Evolutionary conservation across 2,888 invertebrate species (phyloP), one percentile per base, ranked within the genome.

Genomic region (Platypus cylindrus): DNA sequence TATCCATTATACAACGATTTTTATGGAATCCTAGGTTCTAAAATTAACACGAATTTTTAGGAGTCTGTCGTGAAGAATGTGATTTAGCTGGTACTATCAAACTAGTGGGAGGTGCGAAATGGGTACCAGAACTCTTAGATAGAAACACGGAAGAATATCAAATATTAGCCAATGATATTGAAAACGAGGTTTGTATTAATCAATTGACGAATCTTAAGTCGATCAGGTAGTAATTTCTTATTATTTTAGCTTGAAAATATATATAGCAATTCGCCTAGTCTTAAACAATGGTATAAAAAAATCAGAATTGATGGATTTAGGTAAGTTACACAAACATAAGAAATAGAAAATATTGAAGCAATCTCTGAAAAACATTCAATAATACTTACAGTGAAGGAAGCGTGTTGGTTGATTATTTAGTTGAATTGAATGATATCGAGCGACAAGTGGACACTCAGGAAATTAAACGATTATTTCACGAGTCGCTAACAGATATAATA

Each of bases 111-210:
- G 86, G 79, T 18, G 79, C 77, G 1, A 71, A 73, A 52, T 90
- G 89, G 89, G 73, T 81, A 27, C 87, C 87, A 0, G 89, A 89
- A 58, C 64, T 87, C 20, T 64, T 86, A 30, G 86, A 89, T 60
- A 77, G 84, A 48, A 84, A 89, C 54, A 89, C 89, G 1, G 69
- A 75, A 37, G 89, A 89, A 60, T 90, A 84, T 81, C 82, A 86
- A 56, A 71, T 73, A 42, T 65, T 89, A 20, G 86, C 87, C 0
- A 71, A 78, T 48, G 82, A 83, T 53, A 76, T 89, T 22, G 78
- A 83, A 62, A 70, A 72, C 46, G 82, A 86, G 72, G 85, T 86
- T 61, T 54, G 9, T 25, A 9, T 8, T 8, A 9, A n/a, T 25
- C 9, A n/a, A 9, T 27, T 3, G n/a, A n/a, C n/a, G 13, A 27